Evolutionary conservation across 2,797 vertebrate genomes (phyloP).

Genomic region (Hydrocynus forskahlii): DNA sequence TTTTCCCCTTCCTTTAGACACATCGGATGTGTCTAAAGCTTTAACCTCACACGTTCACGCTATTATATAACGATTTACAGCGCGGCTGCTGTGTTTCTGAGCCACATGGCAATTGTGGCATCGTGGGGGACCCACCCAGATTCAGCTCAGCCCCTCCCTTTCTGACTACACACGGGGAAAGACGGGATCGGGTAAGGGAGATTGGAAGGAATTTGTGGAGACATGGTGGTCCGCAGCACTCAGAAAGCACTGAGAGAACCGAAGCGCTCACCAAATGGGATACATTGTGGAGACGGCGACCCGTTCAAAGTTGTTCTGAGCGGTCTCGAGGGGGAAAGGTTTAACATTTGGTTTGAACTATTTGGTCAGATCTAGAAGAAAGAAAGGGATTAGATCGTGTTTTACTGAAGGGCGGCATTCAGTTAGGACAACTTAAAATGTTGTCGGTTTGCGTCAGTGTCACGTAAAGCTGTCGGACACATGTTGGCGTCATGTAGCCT

Average conservation of each 20-base stretch:
- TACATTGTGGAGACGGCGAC: background rate
- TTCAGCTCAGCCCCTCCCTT: background rate
- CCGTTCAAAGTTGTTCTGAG: slow-evolving; percentile 9
- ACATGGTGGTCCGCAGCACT: background rate
- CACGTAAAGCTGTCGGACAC: too few relatives aligned
- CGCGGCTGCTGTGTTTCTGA: background rate
- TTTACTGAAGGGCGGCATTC: too few relatives aligned
- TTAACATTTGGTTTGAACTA: background rate
- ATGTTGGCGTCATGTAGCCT: too few relatives aligned
- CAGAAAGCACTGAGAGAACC: background rate
- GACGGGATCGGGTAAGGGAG: background rate
- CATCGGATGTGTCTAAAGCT: background rate
- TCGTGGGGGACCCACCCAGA: background rate
- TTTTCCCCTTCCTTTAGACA: background rate
- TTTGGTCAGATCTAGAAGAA: too few relatives aligned
- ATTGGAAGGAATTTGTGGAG: background rate
- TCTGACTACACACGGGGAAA: background rate
- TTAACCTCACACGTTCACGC: background rate
- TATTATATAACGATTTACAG: background rate
- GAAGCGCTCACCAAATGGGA: background rate
- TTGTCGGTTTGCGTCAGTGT: too few relatives aligned
- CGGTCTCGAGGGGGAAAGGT: background rate
- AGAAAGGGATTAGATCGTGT: too few relatives aligned
- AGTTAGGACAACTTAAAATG: too few relatives aligned
- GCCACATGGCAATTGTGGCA: background rate